Conservation (phyloP, 2,888 invertebrate genomes). For the Lepidocyrtoides sp. region DNA sequence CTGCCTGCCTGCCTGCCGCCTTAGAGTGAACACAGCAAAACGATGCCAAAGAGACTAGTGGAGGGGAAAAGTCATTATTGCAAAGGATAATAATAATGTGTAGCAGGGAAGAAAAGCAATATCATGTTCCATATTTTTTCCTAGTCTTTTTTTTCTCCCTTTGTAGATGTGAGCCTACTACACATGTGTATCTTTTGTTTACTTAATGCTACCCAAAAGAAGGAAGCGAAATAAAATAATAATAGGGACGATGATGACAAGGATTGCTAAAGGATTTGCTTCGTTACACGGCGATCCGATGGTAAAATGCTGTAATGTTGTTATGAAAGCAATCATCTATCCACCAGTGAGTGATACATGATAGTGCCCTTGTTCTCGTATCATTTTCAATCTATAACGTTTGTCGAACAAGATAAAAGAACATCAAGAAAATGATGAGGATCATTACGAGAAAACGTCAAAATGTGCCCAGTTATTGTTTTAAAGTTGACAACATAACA, state of each 20-base stretch:
- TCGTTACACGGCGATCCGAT: constrained; percentile 12
- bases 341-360: background rate
- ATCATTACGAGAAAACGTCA: constrained; percentile 22
- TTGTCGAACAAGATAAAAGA: background rate
- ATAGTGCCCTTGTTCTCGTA: constrained; percentile 16
- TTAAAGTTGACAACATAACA: constrained; percentile 3
- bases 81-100: constrained; percentile 54
- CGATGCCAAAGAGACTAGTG: constrained; percentile 46
- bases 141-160: background rate
- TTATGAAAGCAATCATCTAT: background rate
- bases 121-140: constrained; percentile 49
- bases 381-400: constrained; percentile 24
- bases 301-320: background rate
- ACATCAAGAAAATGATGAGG: constrained; percentile 16
- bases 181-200: background rate
- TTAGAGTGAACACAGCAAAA: background rate
- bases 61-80: constrained; percentile 59
- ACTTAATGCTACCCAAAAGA: constrained; percentile 45
- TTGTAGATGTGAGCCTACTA: background rate
- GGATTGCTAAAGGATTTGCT: constrained; percentile 36
- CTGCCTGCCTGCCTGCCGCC: background rate
- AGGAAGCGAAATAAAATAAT: constrained; percentile 28
- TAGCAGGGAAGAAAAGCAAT: constrained; percentile 44
- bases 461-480: constrained; percentile 16
- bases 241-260: constrained; percentile 43